These are phyloP conservation scores for Rhamphomyia laevipes DNA, from an alignment of 2,888 invertebrate genomes.

Conservation along the genomic window DNA sequence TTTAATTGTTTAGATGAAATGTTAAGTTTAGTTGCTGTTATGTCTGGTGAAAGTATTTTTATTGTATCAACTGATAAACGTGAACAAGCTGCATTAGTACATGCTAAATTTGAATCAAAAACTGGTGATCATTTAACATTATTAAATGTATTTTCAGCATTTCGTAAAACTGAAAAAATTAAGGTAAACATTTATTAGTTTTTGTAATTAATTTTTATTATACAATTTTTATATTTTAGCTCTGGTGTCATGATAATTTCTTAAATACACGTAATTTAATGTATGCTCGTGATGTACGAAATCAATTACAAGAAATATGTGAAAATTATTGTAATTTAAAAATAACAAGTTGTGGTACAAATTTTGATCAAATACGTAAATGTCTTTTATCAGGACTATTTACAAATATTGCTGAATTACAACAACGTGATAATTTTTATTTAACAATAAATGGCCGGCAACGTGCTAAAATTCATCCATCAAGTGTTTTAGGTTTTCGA, in stretches of 20 bases:
- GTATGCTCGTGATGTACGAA: slow-evolving; percentile 67
- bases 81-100: slow-evolving; percentile 60
- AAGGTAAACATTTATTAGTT: slow-evolving; percentile 41
- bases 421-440: slow-evolving; percentile 57
- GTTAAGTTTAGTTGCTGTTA: slow-evolving; percentile 71
- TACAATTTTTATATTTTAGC: slow-evolving; percentile 17
- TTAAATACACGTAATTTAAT: slow-evolving; percentile 70
- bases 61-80: slow-evolving; percentile 53
- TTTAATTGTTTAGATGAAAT: slow-evolving; percentile 69
- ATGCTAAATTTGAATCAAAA: slow-evolving; percentile 68
- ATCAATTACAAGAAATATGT: slow-evolving; percentile 65
- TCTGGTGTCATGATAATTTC: slow-evolving; percentile 85
- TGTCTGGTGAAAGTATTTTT: slow-evolving; percentile 83
- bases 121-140: slow-evolving; percentile 88
- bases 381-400: slow-evolving; percentile 73
- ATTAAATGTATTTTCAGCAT: slow-evolving; percentile 77
- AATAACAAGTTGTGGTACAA: slow-evolving; percentile 50
- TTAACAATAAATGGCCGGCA: slow-evolving; percentile 50
- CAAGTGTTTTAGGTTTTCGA: slow-evolving; percentile 50
- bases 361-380: slow-evolving; percentile 56
- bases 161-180: slow-evolving; percentile 54
- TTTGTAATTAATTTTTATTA: background rate
- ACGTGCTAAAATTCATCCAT: slow-evolving; percentile 73
- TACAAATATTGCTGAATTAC: slow-evolving; percentile 73
- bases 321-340: slow-evolving; percentile 44